A percentile compares a stretch with the other conserved stretches of the same genome.
Evolutionary conservation across 92 coral and sea anemone species (phyloP).

Genomic region (Virgularia gustaviana): DNA sequence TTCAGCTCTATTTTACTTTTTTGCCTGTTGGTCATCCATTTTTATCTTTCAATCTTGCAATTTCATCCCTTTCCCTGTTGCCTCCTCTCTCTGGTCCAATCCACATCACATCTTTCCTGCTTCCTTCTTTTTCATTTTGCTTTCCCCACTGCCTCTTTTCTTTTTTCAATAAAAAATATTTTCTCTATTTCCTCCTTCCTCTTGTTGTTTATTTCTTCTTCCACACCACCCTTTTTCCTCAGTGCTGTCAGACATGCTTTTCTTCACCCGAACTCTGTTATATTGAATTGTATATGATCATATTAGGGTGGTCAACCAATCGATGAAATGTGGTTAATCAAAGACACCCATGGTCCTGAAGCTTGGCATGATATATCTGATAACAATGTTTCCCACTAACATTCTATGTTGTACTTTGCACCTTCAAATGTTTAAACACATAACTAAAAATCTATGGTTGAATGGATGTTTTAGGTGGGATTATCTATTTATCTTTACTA

Average conservation of each 20-base stretch:
- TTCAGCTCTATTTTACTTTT: background rate
- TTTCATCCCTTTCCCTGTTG: background rate
- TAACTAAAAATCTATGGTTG: no score
- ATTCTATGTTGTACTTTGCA: no score
- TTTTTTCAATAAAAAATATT: no score
- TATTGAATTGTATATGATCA: no score
- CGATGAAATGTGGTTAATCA: slow-evolving; percentile 76
- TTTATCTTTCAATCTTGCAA: background rate
- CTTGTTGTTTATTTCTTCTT: background rate
- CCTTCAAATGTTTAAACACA: no score
- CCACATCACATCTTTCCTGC: background rate
- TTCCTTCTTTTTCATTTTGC: background rate
- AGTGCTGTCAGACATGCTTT: no score
- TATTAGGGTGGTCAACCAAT: slow-evolving; percentile 62
- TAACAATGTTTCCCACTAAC: no score
- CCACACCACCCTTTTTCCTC: background rate
- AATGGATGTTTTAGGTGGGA: no score
- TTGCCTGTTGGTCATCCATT: background rate
- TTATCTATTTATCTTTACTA: no score
- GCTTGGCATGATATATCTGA: no score
- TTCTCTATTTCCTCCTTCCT: background rate
- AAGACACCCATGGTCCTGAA: slow-evolving; percentile 67
- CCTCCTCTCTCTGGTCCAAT: background rate
- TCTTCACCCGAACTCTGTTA: no score
- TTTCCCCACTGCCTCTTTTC: background rate